Evolutionary conservation across 92 coral and sea anemone species (phyloP).

Genomic region (Bergia puertoricense): DNA sequence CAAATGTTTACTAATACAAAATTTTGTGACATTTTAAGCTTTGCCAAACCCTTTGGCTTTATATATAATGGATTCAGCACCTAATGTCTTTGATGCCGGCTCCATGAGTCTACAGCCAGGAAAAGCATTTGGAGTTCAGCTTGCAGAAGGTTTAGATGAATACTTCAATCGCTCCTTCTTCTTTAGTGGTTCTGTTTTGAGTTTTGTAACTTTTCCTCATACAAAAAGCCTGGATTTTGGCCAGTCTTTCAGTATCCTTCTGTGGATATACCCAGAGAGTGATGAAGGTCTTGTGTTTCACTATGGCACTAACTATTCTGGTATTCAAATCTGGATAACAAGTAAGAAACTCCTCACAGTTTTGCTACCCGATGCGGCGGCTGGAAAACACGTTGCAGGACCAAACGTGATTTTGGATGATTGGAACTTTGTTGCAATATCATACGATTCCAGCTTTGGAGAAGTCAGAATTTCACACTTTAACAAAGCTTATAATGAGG

Average conservation of each 20-base stretch:
- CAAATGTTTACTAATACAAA: too few relatives aligned
- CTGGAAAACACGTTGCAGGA: neutral
- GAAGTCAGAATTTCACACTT: neutral
- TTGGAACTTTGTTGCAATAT: slow-evolving; percentile 29
- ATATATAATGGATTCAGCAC: neutral
- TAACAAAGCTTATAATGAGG: neutral
- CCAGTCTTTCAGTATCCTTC: slow-evolving; percentile 7
- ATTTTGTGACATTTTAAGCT: neutral
- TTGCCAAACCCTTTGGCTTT: slow-evolving; percentile 21
- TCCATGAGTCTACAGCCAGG: slow-evolving; percentile 7
- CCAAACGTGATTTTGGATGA: neutral
- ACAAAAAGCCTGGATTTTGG: neutral
- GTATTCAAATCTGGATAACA: slow-evolving; percentile 27
- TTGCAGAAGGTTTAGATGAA: neutral
- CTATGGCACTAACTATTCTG: slow-evolving; percentile 15
- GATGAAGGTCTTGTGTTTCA: neutral
- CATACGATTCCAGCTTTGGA: neutral
- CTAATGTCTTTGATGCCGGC: neutral
- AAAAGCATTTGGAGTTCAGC: neutral
- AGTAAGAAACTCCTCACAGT: neutral
- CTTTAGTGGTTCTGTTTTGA: neutral
- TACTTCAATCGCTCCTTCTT: slow-evolving; percentile 1
- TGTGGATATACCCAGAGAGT: slow-evolving; percentile 8
- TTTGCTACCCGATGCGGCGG: neutral
- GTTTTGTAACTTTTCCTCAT: neutral